These are phyloP conservation scores for Pilophorus perplexus DNA, from an alignment of 2,888 invertebrate genomes.

Conservation along the genomic window DNA sequence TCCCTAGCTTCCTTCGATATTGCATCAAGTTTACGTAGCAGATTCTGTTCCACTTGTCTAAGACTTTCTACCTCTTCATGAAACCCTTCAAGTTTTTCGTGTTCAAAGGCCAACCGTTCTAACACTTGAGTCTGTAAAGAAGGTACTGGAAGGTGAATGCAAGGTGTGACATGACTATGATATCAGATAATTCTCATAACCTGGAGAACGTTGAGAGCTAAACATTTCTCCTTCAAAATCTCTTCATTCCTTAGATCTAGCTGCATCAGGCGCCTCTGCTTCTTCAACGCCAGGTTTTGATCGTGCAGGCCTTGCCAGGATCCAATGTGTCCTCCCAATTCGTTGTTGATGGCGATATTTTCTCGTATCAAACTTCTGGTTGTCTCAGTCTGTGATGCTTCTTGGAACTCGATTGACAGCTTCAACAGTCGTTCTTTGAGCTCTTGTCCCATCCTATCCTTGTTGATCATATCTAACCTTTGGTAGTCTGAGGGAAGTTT, in stretches of 20 bases:
- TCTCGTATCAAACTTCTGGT: slow-evolving; percentile 31
- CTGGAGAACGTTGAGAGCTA: slow-evolving; percentile 14
- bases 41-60: neutral
- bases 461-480: slow-evolving; percentile 29
- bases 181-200: too few species aligned
- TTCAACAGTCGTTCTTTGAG: slow-evolving; percentile 28
- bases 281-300: slow-evolving; percentile 15
- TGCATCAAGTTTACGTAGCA: neutral
- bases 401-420: slow-evolving; percentile 31
- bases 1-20: neutral
- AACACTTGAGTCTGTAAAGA: slow-evolving; percentile 16
- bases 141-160: too few species aligned
- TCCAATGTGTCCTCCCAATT: slow-evolving; percentile 25
- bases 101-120: slow-evolving; percentile 24
- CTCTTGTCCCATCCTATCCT: slow-evolving; percentile 26
- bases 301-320: slow-evolving; percentile 28
- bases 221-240: slow-evolving; percentile 15
- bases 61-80: neutral
- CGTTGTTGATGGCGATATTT: slow-evolving; percentile 36
- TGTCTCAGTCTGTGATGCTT: slow-evolving; percentile 21
- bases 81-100: neutral
- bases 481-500: too few species aligned
- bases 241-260: neutral
- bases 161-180: too few species aligned
- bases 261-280: neutral